A percentile compares a stretch with the other conserved stretches of the same genome.
These are phyloP conservation scores for Lagocephalus sceleratus DNA, from an alignment of 2,797 vertebrate genomes.

Conservation along the genomic window DNA sequence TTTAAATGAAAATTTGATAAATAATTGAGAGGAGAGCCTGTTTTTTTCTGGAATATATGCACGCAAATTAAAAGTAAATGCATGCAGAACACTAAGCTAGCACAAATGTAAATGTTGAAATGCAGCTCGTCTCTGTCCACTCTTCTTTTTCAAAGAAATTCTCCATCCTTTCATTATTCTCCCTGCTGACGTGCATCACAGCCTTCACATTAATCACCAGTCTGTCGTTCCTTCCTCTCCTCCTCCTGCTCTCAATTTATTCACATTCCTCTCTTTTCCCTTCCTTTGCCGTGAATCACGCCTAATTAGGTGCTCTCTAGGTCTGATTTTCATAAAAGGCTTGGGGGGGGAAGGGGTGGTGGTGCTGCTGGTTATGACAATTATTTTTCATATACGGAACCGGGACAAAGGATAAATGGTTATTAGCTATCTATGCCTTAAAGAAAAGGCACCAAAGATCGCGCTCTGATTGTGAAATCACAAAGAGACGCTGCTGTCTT, in stretches of 20 bases:
- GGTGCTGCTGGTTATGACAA: conserved; percentile 65
- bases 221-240: conserved; percentile 74
- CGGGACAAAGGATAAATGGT: conserved; percentile 72
- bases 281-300: conserved; percentile 79
- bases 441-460: conserved; percentile 56
- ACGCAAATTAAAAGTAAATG: too few species aligned
- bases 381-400: conserved; percentile 73
- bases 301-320: conserved; percentile 80
- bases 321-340: conserved; percentile 80
- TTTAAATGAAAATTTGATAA: background rate
- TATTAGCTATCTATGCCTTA: conserved; percentile 65
- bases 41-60: too few species aligned
- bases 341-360: conserved; percentile 40
- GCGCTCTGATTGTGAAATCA: conserved; percentile 50
- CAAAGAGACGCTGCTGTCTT: conserved; percentile 31
- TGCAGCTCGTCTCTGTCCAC: conserved; percentile 14
- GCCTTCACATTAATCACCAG: conserved; percentile 82
- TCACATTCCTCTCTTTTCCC: conserved; percentile 75
- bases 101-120: conserved; percentile 21
- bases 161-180: conserved; percentile 63
- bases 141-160: conserved; percentile 38
- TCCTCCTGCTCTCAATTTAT: conserved; percentile 77
- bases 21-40: too few species aligned
- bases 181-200: conserved; percentile 72
- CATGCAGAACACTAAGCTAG: too few species aligned